A percentile compares a stretch with the other conserved stretches of the same genome.
Conservation (phyloP, 2,888 invertebrate genomes). For the Danaus chrysippus region DNA sequence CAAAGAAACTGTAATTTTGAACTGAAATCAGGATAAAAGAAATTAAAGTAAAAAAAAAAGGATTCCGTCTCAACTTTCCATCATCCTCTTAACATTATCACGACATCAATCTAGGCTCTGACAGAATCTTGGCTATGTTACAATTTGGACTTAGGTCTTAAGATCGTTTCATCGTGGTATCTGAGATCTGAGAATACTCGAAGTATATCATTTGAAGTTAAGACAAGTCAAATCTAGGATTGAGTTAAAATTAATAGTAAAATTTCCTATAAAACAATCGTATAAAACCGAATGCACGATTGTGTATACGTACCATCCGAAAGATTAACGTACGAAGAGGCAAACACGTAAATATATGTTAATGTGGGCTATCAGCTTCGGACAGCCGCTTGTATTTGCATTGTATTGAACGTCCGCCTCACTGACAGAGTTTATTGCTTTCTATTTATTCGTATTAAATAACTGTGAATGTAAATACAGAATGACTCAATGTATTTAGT, state of each 20-base stretch:
- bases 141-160: not conserved
- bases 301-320: not conserved
- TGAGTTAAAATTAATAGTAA: not conserved
- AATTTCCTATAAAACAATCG: not conserved
- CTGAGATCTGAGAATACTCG: too few relatives aligned
- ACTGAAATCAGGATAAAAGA: conserved; percentile 6
- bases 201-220: too few relatives aligned
- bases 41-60: conserved; percentile 3
- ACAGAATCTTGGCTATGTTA: not conserved
- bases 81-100: conserved; percentile 1
- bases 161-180: too few relatives aligned
- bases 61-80: not conserved
- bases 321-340: conserved; percentile 6
- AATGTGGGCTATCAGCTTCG: conserved; percentile 64
- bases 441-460: not conserved
- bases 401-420: conserved; percentile 54
- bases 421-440: conserved; percentile 3
- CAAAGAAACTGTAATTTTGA: conserved; percentile 6
- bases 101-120: not conserved
- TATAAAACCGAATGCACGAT: not conserved
- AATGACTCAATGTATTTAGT: too few relatives aligned
- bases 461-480: too few relatives aligned
- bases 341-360: conserved; percentile 69
- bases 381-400: conserved; percentile 60
- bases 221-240: too few relatives aligned